Base-by-base conservation (phyloP, 2,888 invertebrate genomes). In the Bhutanitis thaidina region DNA sequence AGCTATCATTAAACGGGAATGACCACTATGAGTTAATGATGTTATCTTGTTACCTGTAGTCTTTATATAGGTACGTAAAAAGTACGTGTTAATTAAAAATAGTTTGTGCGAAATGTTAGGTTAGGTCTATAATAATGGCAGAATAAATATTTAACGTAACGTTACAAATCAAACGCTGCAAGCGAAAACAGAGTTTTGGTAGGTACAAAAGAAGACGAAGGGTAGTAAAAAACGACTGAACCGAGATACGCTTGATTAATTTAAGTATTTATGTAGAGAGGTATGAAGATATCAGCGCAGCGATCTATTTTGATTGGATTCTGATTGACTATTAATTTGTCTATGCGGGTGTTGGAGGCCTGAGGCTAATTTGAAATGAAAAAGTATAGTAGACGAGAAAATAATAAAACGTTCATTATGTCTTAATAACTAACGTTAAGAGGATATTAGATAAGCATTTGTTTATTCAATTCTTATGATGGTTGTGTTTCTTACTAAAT, bases 251-350 rank as follows among this genome's bases (percentile, higher is more conserved):
- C 25, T 44, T 54, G 45, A 55, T 55, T 57, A 43, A 52, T 56
- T 52, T 71, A 73, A 68, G 65, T 74, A 71, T 76, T 76, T 65
- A 71, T 71, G 69, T 68, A 69, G 67, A 59, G 56, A 68, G 69
- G 75, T 76, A 81, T 79, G 67, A 76, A 84, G 77, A 80, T 84
- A 81, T 84, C 80, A 74, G 69, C 60, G 59, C 53, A 61, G 62
- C 66, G 68, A 82, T 80, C 78, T 75, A 57, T 58, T 72, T 68
- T 74, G 82, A 87, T 87, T 80, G 76, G 71, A 69, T 72, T 64
- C 62, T 71, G 76, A 79, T 80, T 74, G 72, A 64, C 69, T 71
- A 64, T 77, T 77, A 78, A 81, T 80, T 78, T 74, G 72, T 77
- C 74, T 73, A 67, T 49, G 35, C 39, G 43, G 43, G 41, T 40